Base-by-base conservation (phyloP, 1,140 invertebrate genomes). In the Drosophila obscura region DNA sequence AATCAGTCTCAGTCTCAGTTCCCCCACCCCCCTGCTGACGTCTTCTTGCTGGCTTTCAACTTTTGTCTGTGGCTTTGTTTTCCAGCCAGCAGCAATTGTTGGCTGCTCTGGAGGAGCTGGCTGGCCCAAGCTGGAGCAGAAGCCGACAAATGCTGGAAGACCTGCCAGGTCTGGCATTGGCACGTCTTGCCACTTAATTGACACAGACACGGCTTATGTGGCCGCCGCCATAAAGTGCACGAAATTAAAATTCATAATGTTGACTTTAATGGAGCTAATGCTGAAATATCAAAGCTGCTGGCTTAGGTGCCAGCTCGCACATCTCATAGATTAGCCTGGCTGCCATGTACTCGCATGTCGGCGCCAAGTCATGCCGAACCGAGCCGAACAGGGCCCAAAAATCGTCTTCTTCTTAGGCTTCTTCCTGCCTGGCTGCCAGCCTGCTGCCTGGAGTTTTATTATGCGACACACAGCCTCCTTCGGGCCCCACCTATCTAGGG, bases 181-280 rank as follows among this genome's bases (percentile, higher is more conserved):
- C 64, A 69, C 52, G 66, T 69, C 65, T 43, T 69, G n/a, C 64
- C 64, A 69, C 64, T 69, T 69, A 69, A 69, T 69, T 69, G 66
- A 58, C 64, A 45, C 26, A 58, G 43, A 49, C 64, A 50, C 64
- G 57, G 35, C 35, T 39, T 39, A 39, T 39, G 35, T 4, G 35
- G 35, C 66, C 51, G 51, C 13, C 69, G 15, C 52, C 65, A 69
- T 58, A 71, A 69, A 71, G 67, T 69, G 65, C 52, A 69, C 60
- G 44, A 74, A 74, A 77, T 82, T 78, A 82, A 82, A 82, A 82
- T 82, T 82, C 79, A 82, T 82, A 82, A 82, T 78, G 63, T 74
- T 74, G 79, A 82, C 74, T 82, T 82, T 82, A 82, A 82, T 77
- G 74, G 73, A 64, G 64, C 63, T 78, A 74, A 78, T 82, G 80